Conservation (phyloP, 2,797 vertebrate species). For the Lycodopsis pacificus region DNA sequence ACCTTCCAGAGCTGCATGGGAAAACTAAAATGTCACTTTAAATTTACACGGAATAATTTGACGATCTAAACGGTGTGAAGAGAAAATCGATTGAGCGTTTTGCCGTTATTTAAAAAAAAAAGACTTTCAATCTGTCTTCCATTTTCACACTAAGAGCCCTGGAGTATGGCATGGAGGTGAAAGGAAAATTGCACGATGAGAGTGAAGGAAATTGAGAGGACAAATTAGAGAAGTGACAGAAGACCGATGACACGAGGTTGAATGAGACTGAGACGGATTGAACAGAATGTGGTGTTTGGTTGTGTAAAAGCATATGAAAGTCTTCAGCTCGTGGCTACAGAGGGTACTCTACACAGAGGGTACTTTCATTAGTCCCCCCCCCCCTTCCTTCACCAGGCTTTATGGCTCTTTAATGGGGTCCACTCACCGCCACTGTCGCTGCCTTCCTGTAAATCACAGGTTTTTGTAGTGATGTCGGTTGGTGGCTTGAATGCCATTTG, state of each 20-base stretch:
- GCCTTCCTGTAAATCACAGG: not conserved
- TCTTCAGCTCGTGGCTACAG: not conserved
- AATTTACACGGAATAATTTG: not conserved
- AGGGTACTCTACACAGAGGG: not conserved
- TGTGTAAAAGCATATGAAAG: conserved; percentile 5
- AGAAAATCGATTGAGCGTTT: not conserved
- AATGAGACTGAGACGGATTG: not conserved
- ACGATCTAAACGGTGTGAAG: not conserved
- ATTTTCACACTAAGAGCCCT: not conserved
- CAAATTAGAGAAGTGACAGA: conserved; percentile 10
- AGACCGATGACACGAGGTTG: not conserved
- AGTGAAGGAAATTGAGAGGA: not conserved
- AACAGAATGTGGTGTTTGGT: not conserved
- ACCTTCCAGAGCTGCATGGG: not conserved
- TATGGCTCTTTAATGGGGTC: conserved; percentile 30
- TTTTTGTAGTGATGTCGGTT: not conserved
- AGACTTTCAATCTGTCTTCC: not conserved
- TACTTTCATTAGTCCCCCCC: not conserved
- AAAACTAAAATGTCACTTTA: not conserved
- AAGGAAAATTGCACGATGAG: conserved; percentile 26
- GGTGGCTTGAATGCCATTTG: not conserved
- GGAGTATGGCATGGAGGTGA: conserved; percentile 4
- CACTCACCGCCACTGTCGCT: not conserved
- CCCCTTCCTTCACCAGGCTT: conserved; percentile 8
- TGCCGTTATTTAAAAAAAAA: not conserved